Evolutionary conservation across 1,140 invertebrate species (phyloP), one percentile per base, ranked within the genome.

Genomic region (Lycorma delicatula): DNA sequence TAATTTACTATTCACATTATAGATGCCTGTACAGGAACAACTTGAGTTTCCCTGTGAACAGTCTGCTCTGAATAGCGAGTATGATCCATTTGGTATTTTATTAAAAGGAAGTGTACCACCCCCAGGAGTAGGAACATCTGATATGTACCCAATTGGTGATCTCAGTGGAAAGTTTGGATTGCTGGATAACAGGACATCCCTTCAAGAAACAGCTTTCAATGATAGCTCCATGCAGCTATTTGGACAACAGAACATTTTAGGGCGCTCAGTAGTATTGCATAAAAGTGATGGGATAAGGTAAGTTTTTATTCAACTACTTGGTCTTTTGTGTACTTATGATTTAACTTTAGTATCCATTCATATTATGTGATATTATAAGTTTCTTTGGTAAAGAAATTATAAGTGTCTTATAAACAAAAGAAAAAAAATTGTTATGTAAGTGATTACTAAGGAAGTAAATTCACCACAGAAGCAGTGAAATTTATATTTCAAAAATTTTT

Each of bases 101-200:
- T 25, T 20, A 3, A 50, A 23, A 25, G 23, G 18, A 13, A 22
- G 49, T 1, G 28, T 27, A 11, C 47, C 52, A 27, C 2, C 27
- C 2, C 18, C 48, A n/a, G 48, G 36, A 1, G 34, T 29, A 41
- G 73, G 90, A 34, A 90, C 85, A 0, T 79, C 80, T 13, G 91
- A 95, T 75, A 84, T 91, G 65, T 93, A 92, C 68, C 85, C 90
- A 75, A 80, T 93, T 64, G 93, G 93, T 0, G 90, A 96, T 71
- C 71, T 97, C 0, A 92, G 90, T 68, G 85, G 87, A 16, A 97
- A 97, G 75, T 93, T 90, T 71, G 93, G 92, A 0, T 74, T 77
- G 1, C 67, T 89, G 2, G 79, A 84, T 44, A n/a, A 54, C 11
- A 76, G 75, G 48, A 82, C 79, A 59, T 75, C 71, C 29, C 26